Evolutionary conservation across 2,113 vertebrate species (phyloP).

Genomic region (Mungos mungo): DNA sequence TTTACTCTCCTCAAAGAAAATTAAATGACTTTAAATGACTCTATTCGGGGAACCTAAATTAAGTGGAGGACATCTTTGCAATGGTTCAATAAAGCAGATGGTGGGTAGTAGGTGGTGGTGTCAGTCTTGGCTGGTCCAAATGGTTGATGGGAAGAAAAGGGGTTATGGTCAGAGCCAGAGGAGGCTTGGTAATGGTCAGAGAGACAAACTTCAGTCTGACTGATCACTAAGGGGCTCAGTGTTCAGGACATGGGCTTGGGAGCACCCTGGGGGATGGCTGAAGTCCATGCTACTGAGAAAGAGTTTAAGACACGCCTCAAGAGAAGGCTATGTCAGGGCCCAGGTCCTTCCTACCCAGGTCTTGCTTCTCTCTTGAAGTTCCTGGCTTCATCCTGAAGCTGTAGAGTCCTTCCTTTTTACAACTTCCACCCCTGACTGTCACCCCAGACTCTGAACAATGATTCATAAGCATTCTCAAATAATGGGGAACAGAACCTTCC

Average conservation of each 20-base stretch:
- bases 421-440: background rate
- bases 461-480: background rate
- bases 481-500: background rate
- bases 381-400: background rate
- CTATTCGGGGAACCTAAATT: background rate
- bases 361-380: background rate
- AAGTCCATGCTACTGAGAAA: background rate
- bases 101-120: background rate
- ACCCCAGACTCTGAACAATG: background rate
- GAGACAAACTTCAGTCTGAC: background rate
- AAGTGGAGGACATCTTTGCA: background rate
- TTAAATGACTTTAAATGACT: background rate
- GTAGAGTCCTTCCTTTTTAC: rapidly evolving
- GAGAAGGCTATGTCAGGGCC: background rate
- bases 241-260: background rate
- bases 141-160: background rate
- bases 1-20: background rate
- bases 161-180: background rate
- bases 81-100: background rate
- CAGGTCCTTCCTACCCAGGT: background rate
- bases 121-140: background rate
- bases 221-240: background rate
- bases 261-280: background rate
- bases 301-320: background rate
- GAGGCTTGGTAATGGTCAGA: background rate